Evolutionary conservation across 1,140 invertebrate genomes (phyloP).

Genomic region (Ceratosolen solmsi): DNA sequence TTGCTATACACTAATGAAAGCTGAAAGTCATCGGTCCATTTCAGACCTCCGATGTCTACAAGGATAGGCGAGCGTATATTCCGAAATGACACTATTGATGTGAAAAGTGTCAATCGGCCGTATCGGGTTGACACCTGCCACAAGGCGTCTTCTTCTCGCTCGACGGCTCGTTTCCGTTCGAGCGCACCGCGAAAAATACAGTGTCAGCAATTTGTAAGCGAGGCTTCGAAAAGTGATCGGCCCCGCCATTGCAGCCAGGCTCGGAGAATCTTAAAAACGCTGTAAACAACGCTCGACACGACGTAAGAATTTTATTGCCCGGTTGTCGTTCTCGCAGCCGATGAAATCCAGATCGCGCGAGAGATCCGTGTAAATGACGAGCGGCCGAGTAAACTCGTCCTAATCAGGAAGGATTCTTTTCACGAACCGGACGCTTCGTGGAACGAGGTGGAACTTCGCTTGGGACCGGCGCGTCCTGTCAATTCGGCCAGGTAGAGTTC

Average conservation of each 20-base stretch:
- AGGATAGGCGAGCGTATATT: neutral
- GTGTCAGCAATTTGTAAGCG: conserved; percentile 43
- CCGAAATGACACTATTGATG: neutral
- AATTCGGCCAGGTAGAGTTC: conserved; percentile 9
- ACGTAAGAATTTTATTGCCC: conserved; percentile 46
- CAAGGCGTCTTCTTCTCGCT: neutral
- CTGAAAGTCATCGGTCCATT: neutral
- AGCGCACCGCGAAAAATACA: neutral
- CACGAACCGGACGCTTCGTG: neutral
- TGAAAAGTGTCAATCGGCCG: neutral
- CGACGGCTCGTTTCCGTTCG: neutral
- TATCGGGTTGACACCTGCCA: conserved; percentile 3
- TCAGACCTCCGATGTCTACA: neutral
- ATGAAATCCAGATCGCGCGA: conserved; percentile 45
- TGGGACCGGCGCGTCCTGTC: neutral
- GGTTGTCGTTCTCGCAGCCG: conserved; percentile 34
- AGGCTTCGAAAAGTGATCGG: conserved; percentile 23
- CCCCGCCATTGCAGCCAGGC: neutral
- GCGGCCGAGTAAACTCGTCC: neutral
- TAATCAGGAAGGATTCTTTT: conserved; percentile 8
- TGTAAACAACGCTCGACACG: conserved; percentile 44
- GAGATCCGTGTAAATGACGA: conserved; percentile 37
- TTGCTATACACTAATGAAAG: neutral
- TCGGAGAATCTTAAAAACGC: conserved; percentile 39
- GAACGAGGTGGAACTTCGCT: neutral